A percentile compares a stretch with the other conserved stretches of the same genome.
phyloP scores from a whole-genome alignment of 2,113 vertebrate genomes.

The Microcebus lehilahytsara region DNA sequence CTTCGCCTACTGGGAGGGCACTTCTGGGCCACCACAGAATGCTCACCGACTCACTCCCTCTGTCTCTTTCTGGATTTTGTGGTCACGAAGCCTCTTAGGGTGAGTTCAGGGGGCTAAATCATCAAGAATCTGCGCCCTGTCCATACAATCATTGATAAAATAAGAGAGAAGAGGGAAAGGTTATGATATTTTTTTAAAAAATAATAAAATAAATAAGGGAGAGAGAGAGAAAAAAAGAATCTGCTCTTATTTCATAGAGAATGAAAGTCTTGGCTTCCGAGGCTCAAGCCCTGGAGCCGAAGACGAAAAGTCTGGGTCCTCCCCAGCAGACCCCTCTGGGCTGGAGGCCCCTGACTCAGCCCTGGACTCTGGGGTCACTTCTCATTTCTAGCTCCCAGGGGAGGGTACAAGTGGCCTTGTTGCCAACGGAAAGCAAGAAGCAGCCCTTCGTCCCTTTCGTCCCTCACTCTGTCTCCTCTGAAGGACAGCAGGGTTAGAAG shows the following conservation, averaged over 20 bases:
- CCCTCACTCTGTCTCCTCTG: neutral
- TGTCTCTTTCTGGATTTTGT: neutral
- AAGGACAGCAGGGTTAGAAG: neutral
- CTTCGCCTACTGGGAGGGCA: neutral
- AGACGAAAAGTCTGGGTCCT: neutral
- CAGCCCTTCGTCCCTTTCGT: neutral
- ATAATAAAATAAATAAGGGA: too few relatives aligned
- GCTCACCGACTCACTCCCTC: neutral
- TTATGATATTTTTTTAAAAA: too few relatives aligned
- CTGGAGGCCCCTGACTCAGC: neutral
- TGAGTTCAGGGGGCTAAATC: constrained; percentile 1
- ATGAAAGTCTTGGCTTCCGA: constrained; percentile 69
- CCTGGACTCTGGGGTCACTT: neutral
- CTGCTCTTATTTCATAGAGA: constrained; percentile 69
- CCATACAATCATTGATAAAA: too few relatives aligned
- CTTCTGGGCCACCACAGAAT: neutral
- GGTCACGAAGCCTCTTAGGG: neutral
- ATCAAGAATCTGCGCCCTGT: constrained; percentile 60
- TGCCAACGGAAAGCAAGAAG: neutral
- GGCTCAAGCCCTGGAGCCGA: neutral
- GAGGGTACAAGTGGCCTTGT: neutral
- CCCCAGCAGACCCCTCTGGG: too few relatives aligned
- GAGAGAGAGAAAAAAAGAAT: constrained; percentile 25
- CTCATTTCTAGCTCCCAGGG: neutral
- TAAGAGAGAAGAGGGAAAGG: too few relatives aligned